Conservation (phyloP, 2,113 vertebrate genomes). For the Xiphophorus couchianus region DNA sequence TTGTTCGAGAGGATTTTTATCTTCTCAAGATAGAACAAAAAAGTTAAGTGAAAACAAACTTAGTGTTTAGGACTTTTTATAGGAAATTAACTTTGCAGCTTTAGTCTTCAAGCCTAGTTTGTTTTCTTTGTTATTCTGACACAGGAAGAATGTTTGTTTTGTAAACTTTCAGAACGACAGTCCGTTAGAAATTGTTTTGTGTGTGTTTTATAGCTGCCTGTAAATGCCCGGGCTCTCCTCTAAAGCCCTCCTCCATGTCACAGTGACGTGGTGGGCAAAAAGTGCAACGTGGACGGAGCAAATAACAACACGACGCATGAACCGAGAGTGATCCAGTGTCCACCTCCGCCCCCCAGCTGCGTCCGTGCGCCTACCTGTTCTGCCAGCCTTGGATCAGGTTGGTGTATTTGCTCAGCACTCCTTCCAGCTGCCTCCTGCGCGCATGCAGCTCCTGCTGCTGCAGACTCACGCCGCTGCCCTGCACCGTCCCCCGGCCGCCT, state of each 20-base stretch:
- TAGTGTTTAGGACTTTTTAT: not conserved
- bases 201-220: too few species aligned
- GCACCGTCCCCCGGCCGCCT: slow-evolving; percentile 63
- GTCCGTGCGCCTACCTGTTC: slow-evolving; percentile 85
- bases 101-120: not conserved
- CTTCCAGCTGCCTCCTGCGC: slow-evolving; percentile 84
- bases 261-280: slow-evolving; percentile 60
- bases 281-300: slow-evolving; percentile 75
- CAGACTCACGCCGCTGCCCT: slow-evolving; percentile 73
- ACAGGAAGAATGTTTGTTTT: not conserved
- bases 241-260: slow-evolving; percentile 10
- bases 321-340: not conserved
- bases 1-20: not conserved
- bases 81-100: not conserved
- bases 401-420: slow-evolving; percentile 96
- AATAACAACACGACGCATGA: slow-evolving; percentile 54
- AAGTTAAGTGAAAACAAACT: not conserved
- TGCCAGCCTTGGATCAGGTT: slow-evolving; percentile 98
- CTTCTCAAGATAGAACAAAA: not conserved
- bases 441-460: slow-evolving; percentile 47
- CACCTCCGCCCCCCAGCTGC: not conserved
- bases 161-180: not conserved
- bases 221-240: too few species aligned
- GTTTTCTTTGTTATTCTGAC: not conserved
- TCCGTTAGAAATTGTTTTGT: not conserved